Evolutionary conservation across 2,888 invertebrate species (phyloP).

Genomic region (Agrenia bidenticulata): DNA sequence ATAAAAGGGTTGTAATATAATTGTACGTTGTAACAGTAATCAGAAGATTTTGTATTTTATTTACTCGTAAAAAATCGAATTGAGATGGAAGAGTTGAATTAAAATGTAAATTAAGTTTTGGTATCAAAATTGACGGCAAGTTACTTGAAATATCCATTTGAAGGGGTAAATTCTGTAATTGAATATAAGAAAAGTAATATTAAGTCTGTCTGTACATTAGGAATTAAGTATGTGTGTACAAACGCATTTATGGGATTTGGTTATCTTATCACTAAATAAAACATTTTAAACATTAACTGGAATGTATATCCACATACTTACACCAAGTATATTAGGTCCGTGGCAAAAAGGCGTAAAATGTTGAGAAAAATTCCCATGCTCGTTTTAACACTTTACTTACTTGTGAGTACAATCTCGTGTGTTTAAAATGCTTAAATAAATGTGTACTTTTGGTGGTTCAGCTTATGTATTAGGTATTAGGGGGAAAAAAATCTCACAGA

Average conservation of each 20-base stretch:
- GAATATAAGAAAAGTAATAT: neutral
- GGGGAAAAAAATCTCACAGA: neutral
- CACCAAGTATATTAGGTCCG: neutral
- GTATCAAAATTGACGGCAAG: neutral
- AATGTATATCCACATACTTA: neutral
- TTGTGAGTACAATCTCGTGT: neutral
- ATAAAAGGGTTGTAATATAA: too few relatives aligned
- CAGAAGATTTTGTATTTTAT: too few relatives aligned
- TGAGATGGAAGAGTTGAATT: slow-evolving; percentile 5
- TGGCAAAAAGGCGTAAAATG: slow-evolving; percentile 11
- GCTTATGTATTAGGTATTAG: neutral
- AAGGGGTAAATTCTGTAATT: neutral
- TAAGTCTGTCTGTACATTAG: neutral
- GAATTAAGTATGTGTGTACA: slow-evolving; percentile 12
- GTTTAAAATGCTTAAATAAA: too few relatives aligned
- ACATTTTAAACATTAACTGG: neutral
- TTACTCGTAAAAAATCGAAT: too few relatives aligned
- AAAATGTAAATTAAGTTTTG: slow-evolving; percentile 14
- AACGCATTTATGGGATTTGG: slow-evolving; percentile 18
- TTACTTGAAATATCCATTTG: neutral
- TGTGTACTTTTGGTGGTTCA: neutral
- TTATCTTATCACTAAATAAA: slow-evolving; percentile 23
- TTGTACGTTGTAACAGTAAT: too few relatives aligned
- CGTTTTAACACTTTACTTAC: neutral
- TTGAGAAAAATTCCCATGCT: neutral